Conservation (phyloP, 2,113 vertebrate species). For the Steatornis caripensis region DNA sequence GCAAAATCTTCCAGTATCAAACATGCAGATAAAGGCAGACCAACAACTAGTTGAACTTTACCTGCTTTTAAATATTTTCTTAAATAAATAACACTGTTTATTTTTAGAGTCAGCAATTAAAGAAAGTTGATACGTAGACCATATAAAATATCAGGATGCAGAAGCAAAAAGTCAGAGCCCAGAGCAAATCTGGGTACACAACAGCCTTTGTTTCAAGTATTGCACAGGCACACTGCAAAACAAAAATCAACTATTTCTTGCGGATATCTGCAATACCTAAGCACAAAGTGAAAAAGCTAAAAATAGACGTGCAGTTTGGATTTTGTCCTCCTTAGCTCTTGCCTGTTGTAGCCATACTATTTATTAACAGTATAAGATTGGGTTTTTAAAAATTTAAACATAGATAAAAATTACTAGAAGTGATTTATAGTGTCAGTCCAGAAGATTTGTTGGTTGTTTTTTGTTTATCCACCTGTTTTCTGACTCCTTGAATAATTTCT, state of each 20-base stretch:
- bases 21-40: background rate
- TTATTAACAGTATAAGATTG: background rate
- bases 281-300: background rate
- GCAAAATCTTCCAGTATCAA: background rate
- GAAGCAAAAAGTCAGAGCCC: background rate
- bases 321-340: background rate
- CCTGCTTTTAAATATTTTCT: background rate
- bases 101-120: background rate
- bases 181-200: background rate
- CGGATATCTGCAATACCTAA: background rate
- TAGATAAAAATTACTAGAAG: background rate
- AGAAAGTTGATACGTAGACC: background rate
- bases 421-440: background rate
- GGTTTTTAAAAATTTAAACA: background rate
- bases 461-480: conserved; percentile 74
- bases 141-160: background rate
- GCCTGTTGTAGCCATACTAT: background rate
- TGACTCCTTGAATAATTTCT: conserved; percentile 63
- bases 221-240: background rate
- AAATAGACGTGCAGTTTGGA: background rate
- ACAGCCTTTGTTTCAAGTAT: background rate
- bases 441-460: conserved; percentile 49
- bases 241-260: background rate
- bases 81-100: background rate
- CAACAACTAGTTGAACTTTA: background rate